Conservation (phyloP, 2,797 vertebrate genomes). For the Babyrousa celebensis region DNA sequence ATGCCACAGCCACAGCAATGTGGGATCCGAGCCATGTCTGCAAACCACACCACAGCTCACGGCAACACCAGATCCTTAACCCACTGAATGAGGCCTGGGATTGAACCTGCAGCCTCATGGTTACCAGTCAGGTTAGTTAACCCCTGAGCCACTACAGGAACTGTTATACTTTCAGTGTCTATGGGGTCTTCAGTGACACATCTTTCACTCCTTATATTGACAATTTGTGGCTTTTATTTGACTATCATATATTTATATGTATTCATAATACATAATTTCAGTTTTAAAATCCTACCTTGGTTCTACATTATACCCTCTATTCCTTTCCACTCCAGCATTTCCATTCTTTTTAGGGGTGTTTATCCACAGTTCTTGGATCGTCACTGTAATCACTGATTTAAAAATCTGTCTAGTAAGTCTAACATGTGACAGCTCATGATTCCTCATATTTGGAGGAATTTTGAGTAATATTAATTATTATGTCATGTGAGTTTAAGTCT, state of each 20-base stretch:
- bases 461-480: constrained; percentile 6
- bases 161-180: not conserved
- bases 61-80: no score
- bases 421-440: not conserved
- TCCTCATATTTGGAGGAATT: not conserved
- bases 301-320: not conserved
- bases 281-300: not conserved
- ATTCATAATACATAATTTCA: not conserved
- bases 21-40: no score
- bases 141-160: no score
- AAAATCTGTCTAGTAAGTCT: constrained; percentile 46
- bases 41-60: no score
- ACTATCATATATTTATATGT: no score
- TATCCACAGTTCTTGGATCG: not conserved
- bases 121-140: no score
- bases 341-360: not conserved
- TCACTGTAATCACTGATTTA: constrained; percentile 1
- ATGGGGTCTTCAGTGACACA: not conserved
- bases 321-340: not conserved
- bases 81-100: no score
- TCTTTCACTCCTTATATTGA: not conserved
- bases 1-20: no score
- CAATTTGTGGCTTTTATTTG: not conserved
- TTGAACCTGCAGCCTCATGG: no score
- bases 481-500: not conserved